These are phyloP conservation scores for Athene cunicularia DNA, from an alignment of 2,113 vertebrate species.

Conservation along the genomic window DNA sequence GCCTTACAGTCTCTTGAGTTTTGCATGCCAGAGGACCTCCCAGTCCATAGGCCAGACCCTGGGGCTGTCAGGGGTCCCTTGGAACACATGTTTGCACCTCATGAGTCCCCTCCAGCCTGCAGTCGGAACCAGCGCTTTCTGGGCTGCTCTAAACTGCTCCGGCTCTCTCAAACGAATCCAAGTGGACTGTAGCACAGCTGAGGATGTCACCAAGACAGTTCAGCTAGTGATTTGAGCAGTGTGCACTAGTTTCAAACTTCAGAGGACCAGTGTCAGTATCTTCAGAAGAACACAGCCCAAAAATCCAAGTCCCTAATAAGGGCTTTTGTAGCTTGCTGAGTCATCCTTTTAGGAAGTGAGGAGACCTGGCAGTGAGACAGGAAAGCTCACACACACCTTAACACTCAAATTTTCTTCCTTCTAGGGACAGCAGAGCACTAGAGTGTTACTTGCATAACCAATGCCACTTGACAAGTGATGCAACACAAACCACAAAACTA, in stretches of 20 bases:
- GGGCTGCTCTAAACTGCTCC: not conserved
- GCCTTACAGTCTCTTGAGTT: not conserved
- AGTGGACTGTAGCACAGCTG: not conserved
- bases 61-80: not conserved
- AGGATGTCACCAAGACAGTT: not conserved
- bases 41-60: accelerated
- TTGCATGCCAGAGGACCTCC: not conserved
- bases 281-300: not conserved
- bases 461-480: slow-evolving; percentile 25
- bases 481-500: not conserved
- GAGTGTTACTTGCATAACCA: slow-evolving; percentile 22
- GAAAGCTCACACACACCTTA: not conserved
- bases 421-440: slow-evolving; percentile 8
- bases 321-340: not conserved
- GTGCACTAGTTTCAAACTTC: not conserved
- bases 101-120: not conserved
- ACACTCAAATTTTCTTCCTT: not conserved
- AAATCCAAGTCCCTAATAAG: not conserved
- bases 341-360: slow-evolving; percentile 42
- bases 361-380: not conserved
- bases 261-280: not conserved
- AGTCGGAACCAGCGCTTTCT: not conserved
- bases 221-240: not conserved
- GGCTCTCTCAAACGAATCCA: not conserved
- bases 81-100: not conserved